A percentile compares a stretch with the other conserved stretches of the same genome.
phyloP scores from a whole-genome alignment of 2,113 vertebrate species.

The Polypterus bichir region DNA sequence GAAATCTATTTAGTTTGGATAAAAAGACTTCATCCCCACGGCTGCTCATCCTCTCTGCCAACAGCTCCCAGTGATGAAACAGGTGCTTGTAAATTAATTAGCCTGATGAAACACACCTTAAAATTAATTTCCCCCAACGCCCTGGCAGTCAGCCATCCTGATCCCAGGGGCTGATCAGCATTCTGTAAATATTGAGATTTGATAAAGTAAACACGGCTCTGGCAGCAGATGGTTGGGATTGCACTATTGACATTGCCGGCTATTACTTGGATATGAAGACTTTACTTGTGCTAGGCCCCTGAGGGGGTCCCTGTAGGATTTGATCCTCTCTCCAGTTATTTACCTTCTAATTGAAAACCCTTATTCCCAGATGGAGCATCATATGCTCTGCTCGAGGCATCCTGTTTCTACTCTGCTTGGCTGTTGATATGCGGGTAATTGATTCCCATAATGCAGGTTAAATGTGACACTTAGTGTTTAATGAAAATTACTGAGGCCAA shows the following conservation, averaged over 20 bases:
- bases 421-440: constrained; percentile 80
- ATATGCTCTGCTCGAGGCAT: constrained; percentile 43
- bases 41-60: constrained; percentile 52
- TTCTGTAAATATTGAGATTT: constrained; percentile 91
- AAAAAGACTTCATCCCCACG: constrained; percentile 45
- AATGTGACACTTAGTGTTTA: constrained; percentile 85
- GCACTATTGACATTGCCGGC: constrained; percentile 59
- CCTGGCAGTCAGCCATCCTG: constrained; percentile 69
- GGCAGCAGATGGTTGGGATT: constrained; percentile 79
- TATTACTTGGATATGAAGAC: constrained; percentile 60
- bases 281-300: constrained; percentile 49
- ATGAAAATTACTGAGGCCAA: constrained; percentile 79
- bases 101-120: constrained; percentile 76
- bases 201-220: constrained; percentile 72
- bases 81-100: constrained; percentile 89
- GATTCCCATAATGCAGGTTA: constrained; percentile 84
- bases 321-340: constrained; percentile 61
- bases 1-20: constrained; percentile 56
- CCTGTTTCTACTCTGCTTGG: constrained; percentile 47
- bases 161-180: constrained; percentile 69
- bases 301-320: constrained; percentile 51
- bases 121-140: constrained; percentile 57
- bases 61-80: constrained; percentile 62
- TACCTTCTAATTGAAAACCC: constrained; percentile 86
- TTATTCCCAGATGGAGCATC: constrained; percentile 72